Evolutionary conservation across 2,888 invertebrate genomes (phyloP), one percentile per base, ranked within the genome.

Genomic region (Leptinotarsa juncta): DNA sequence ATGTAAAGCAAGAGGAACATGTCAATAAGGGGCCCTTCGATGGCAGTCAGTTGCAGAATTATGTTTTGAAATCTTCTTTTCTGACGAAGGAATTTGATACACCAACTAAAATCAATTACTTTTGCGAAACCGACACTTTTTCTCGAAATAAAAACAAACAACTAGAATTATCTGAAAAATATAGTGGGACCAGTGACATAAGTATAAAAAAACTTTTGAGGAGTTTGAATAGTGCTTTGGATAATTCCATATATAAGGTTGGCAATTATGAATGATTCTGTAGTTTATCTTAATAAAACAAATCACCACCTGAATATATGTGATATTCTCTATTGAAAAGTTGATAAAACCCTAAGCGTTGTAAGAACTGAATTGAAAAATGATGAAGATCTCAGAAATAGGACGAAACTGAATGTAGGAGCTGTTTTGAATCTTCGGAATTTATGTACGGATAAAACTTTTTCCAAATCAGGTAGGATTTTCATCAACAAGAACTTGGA

Each of bases 81-180:
- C 77, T 86, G 60, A 82, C 80, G 78, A 85, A 83, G 74, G 83
- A 84, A 72, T 86, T 85, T 65, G 77, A 81, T 20, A 70, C 81
- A 10, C 72, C 78, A 65, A 66, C 74, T 18, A 72, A 67, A 53
- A 32, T 65, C 5, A 62, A 12, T 62, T 62, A 62, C 62, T 74
- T 74, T 20, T 68, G 49, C 15, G 73, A 72, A 20, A 60, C 32
- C 15, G 62, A 55, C 4, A 4, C 50, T 23, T n/a, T 16, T 5
- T 32, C 23, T 51, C 51, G 23, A 7, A 51, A 66, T n/a, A 71
- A 71, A 60, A 68, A 51, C 16, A 65, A 71, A 65, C 66, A 65
- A 23, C 50, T 32, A 57, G 48, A 57, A 16, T 20, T 60, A 7
- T 20, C 57, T 2, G 65, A 73, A 14, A 65, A 65, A 14, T 74